Evolutionary conservation across 2,113 vertebrate genomes (phyloP), one percentile per base, ranked within the genome.

Genomic region (Trachemys scripta): DNA sequence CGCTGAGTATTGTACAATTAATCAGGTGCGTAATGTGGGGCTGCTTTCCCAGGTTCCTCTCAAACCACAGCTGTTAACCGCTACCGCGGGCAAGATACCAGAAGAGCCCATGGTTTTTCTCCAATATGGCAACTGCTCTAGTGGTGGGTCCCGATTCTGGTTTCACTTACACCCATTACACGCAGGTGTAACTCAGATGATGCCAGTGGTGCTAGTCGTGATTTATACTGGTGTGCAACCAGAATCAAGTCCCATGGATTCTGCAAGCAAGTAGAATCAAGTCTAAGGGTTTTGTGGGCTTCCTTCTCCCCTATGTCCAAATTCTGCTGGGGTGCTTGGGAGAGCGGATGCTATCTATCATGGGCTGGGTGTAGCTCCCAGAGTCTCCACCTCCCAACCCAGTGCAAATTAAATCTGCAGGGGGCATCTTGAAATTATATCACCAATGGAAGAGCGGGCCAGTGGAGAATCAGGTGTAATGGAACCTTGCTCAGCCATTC

Each of bases 91-190:
- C 69, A 83, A 91, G 87, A 84, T 90, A n/a, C 35, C 35, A 72
- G 81, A 92, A 90, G 45, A n/a, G 31, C 31, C 16, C 62, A 57
- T 62, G 72, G 89, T 35, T 89, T 13, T 93, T 0, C 38, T 82
- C 49, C 72, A 82, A 31, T 72, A 62, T 35, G 20, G 49, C 65
- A 62, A 69, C 5, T 12, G 51, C 59, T 91, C 51, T 49, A 83
- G 10, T 45, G 0, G 54, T 85, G 49, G 17, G 24, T 24, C 93
- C 90, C 96, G 92, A 90, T 80, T 91, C 89, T 91, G 83, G 62
- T 94, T 93, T 92, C 96, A 91, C 92, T 95, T 87, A 85, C 94
- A 93, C 92, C 29, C 53, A 80, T 80, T 42, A 87, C 38, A 78
- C 10, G 2, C 22, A 20, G 38, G 38, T 42, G 38, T 45, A 42